phyloP scores from a whole-genome alignment of 2,797 vertebrate genomes.

The Ctenopoma multispine region DNA sequence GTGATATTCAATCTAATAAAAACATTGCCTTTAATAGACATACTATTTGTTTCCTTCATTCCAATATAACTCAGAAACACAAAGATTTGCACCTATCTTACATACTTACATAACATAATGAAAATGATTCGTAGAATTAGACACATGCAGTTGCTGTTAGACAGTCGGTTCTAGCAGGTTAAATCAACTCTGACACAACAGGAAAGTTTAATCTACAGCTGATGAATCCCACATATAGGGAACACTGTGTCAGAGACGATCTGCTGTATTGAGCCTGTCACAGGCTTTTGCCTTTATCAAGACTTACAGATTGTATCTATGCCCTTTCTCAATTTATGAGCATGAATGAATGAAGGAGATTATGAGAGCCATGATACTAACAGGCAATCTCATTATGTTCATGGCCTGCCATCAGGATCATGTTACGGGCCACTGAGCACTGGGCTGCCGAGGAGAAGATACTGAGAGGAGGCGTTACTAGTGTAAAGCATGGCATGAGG shows the following conservation, averaged over 20 bases:
- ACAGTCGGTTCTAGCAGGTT: neutral
- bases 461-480: neutral
- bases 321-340: conserved; percentile 12
- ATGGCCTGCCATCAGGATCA: conserved; percentile 46
- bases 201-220: neutral
- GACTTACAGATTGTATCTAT: neutral
- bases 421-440: conserved; percentile 62
- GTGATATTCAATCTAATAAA: conserved; percentile 10
- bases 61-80: neutral
- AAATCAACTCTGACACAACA: conserved; percentile 4
- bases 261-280: neutral
- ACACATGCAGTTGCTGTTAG: neutral
- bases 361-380: conserved; percentile 53
- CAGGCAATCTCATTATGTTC: conserved; percentile 54
- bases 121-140: neutral
- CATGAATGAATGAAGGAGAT: conserved; percentile 42
- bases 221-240: conserved; percentile 12
- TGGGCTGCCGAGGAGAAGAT: conserved; percentile 26
- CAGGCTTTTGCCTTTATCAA: conserved; percentile 3
- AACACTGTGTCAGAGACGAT: neutral
- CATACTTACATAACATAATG: neutral
- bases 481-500: neutral
- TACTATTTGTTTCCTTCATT: neutral
- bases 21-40: neutral
- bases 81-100: neutral